A percentile compares a stretch with the other conserved stretches of the same genome.
These are phyloP conservation scores for Coboldia fuscipes DNA, from an alignment of 1,140 invertebrate species.

Conservation along the genomic window DNA sequence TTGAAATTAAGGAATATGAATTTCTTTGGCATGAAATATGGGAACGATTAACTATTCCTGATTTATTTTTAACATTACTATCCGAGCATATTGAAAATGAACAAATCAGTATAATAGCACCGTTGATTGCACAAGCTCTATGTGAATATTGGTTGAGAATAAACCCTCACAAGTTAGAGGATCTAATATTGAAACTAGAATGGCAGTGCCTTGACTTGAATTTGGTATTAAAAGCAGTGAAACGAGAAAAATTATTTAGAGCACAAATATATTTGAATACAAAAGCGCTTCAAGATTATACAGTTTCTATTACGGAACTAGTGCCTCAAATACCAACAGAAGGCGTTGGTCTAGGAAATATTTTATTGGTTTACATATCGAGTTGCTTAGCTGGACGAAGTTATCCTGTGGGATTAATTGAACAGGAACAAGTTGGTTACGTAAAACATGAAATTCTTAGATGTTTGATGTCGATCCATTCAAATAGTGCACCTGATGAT, in stretches of 20 bases:
- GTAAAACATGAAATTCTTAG: constrained; percentile 52
- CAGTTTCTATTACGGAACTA: constrained; percentile 61
- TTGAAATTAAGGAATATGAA: constrained; percentile 15
- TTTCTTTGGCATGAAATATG: constrained; percentile 24
- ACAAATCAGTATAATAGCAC: constrained; percentile 25
- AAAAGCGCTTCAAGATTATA: constrained; percentile 62
- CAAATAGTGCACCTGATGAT: constrained; percentile 34
- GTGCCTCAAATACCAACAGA: constrained; percentile 26
- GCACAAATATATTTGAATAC: constrained; percentile 80
- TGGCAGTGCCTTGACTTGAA: constrained; percentile 75
- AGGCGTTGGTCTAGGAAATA: constrained; percentile 53
- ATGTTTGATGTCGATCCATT: constrained; percentile 40
- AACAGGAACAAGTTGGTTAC: constrained; percentile 38
- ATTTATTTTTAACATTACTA: constrained; percentile 22
- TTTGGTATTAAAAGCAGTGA: constrained; percentile 62
- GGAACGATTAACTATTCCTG: constrained; percentile 15
- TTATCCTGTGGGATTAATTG: constrained; percentile 72
- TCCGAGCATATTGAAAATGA: constrained; percentile 25
- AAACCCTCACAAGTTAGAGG: constrained; percentile 40
- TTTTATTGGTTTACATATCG: constrained; percentile 77
- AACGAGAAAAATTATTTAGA: constrained; percentile 57
- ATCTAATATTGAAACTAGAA: constrained; percentile 59
- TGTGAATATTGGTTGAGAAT: constrained; percentile 32
- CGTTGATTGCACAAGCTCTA: constrained; percentile 42
- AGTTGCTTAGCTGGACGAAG: constrained; percentile 82